Base-by-base conservation (phyloP, 2,797 vertebrate species). In the Glyptemys insculpta region DNA sequence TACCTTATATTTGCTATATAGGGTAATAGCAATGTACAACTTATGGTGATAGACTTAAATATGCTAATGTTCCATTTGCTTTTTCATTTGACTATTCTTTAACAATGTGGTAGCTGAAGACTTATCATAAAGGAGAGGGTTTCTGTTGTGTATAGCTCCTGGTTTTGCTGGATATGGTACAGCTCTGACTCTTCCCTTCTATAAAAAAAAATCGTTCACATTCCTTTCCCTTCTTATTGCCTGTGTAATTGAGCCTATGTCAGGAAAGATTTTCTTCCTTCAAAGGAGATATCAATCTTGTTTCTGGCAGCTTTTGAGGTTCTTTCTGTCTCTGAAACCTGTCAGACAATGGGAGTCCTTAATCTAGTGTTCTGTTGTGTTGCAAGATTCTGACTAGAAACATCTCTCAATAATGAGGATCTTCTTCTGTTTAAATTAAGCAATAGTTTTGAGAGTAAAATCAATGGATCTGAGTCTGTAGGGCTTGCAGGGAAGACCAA, bases 361-460 rank as follows among this genome's bases (percentile, higher is more conserved):
- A 86, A 80, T 80, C 25, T 62, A 1, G 11, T 57, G 34, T 88
- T 90, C 72, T 87, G 50, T 41, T 41, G 41, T 41, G 41, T 41
- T 41, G 41, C 41, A 41, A 41, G 41, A 41, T 41, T 41, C 41
- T 41, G 41, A 41, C 41, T 41, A 41, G 41, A 41, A 41, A 41
- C 12, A 27, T 25, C 23, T 62, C 80, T 50, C 47, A 47, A 10
- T 80, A 68, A 44, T 44, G 90, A 80, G 37, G 25, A 87, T 81
- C 52, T 72, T 93, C n/a, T 81, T 91, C 12, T 86, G n/a, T 79
- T 54, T 95, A 88, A 89, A 2, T 83, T 78, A 65, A 94, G 78
- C 8, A 90, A 49, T 8, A 83, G 57, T 9, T 94, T 34, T 34
- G 88, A 87, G 25, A 82, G 57, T 57, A 89, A 54, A 90, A 53